Evolutionary conservation across 2,797 vertebrate species (phyloP).

Genomic region (Arctocebus calabarensis): DNA sequence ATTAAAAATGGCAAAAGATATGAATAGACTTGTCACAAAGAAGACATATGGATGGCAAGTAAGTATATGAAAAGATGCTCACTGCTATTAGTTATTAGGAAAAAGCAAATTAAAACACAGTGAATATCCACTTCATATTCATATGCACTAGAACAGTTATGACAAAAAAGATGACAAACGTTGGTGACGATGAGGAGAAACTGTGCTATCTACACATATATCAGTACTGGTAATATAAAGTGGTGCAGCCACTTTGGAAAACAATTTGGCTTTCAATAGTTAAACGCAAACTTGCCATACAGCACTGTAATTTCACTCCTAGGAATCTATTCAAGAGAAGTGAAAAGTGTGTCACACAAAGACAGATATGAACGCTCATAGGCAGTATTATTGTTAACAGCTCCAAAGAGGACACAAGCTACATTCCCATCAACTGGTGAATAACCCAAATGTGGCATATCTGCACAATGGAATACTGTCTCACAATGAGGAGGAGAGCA

Average conservation of each 20-base stretch:
- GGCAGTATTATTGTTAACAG: not conserved
- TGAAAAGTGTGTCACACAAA: conserved; percentile 4
- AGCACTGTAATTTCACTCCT: not conserved
- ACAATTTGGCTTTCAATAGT: conserved; percentile 25
- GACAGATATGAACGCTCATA: not conserved
- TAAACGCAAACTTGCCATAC: not conserved
- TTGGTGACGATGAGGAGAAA: not conserved
- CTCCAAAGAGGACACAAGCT: not conserved
- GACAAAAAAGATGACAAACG: not conserved
- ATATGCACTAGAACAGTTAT: not conserved
- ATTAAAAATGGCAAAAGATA: not conserved
- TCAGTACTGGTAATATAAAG: not conserved
- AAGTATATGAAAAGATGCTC: not conserved
- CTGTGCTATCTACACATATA: not conserved
- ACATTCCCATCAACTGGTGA: not conserved
- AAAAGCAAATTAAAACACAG: conserved; percentile 14
- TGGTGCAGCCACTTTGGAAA: not conserved
- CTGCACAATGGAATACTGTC: not conserved
- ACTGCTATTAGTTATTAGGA: not conserved
- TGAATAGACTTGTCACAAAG: not conserved
- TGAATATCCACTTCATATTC: conserved; percentile 6
- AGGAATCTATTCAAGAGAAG: not conserved
- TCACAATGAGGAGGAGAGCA: not conserved
- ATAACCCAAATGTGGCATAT: not conserved
- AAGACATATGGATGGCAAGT: not conserved